Evolutionary conservation across 2,797 vertebrate species (phyloP).

Genomic region (Characodon lateralis): DNA sequence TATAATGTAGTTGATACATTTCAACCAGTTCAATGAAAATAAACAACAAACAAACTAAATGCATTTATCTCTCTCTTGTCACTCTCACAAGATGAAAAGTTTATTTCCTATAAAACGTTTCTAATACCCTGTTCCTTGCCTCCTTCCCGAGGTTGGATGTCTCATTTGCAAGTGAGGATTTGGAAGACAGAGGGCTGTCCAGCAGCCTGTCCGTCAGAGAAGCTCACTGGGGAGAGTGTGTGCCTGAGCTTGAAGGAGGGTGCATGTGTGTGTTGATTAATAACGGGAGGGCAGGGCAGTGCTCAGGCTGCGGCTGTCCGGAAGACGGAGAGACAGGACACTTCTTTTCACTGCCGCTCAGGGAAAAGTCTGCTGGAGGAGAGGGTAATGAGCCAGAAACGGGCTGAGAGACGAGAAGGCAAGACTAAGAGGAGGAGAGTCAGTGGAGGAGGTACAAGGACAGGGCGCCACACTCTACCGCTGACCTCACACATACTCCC

Average conservation of each 20-base stretch:
- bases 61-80: slow-evolving; percentile 23
- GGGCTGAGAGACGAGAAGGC: slow-evolving; percentile 66
- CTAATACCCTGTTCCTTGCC: slow-evolving; percentile 67
- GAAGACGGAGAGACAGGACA: slow-evolving; percentile 74
- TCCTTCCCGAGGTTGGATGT: slow-evolving; percentile 61
- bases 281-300: slow-evolving; percentile 77
- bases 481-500: slow-evolving; percentile 43
- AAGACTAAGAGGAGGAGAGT: slow-evolving; percentile 65
- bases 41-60: slow-evolving; percentile 17
- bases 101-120: slow-evolving; percentile 63
- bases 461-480: slow-evolving; percentile 56
- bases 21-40: slow-evolving; percentile 9
- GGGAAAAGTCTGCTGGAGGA: slow-evolving; percentile 81
- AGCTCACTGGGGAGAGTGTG: slow-evolving; percentile 63
- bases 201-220: slow-evolving; percentile 68
- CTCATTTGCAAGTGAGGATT: slow-evolving; percentile 76
- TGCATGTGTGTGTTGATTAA: slow-evolving; percentile 77
- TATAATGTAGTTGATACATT: slow-evolving; percentile 6
- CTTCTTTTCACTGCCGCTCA: slow-evolving; percentile 79
- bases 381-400: slow-evolving; percentile 84
- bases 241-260: slow-evolving; percentile 34
- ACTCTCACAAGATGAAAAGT: slow-evolving; percentile 52
- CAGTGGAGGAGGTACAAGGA: slow-evolving; percentile 78
- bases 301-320: slow-evolving; percentile 71
- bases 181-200: slow-evolving; percentile 69